Evolutionary conservation across 2,113 vertebrate species (phyloP).

Genomic region (Nothocercus nigrocapillus): DNA sequence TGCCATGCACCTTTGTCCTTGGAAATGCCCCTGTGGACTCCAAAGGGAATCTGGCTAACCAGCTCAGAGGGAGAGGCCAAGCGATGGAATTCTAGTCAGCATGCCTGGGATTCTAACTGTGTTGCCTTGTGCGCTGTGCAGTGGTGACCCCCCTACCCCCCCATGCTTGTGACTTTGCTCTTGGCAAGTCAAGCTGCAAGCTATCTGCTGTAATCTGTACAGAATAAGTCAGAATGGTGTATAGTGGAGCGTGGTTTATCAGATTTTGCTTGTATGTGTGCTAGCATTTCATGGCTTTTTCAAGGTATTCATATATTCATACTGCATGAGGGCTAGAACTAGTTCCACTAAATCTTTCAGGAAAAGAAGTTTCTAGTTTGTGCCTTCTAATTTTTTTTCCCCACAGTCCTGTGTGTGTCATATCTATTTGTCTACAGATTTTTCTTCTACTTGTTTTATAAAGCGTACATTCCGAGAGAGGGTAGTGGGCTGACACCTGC

Average conservation of each 20-base stretch:
- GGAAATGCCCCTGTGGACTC: background rate
- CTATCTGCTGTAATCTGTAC: background rate
- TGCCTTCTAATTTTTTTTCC: background rate
- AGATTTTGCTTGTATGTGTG: background rate
- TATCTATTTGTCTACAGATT: background rate
- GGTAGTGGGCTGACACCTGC: background rate
- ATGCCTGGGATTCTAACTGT: background rate
- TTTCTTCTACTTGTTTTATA: background rate
- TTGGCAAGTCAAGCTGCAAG: background rate
- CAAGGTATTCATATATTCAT: background rate
- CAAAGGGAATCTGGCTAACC: background rate
- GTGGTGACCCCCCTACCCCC: background rate
- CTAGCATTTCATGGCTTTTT: background rate
- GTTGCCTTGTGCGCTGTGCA: background rate
- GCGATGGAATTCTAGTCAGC: background rate
- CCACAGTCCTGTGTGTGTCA: background rate
- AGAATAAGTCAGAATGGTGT: background rate
- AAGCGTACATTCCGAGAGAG: background rate
- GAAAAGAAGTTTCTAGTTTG: background rate
- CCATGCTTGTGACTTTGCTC: background rate
- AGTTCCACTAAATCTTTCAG: background rate
- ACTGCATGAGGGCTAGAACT: background rate
- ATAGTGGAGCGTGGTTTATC: background rate
- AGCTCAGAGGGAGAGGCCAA: background rate
- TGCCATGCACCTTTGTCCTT: background rate